Percentiles rank a stretch among this genome's conserved stretches.
These are phyloP conservation scores for Hipparchia sbordonii DNA, from an alignment of 2,888 invertebrate genomes.

Conservation along the genomic window DNA sequence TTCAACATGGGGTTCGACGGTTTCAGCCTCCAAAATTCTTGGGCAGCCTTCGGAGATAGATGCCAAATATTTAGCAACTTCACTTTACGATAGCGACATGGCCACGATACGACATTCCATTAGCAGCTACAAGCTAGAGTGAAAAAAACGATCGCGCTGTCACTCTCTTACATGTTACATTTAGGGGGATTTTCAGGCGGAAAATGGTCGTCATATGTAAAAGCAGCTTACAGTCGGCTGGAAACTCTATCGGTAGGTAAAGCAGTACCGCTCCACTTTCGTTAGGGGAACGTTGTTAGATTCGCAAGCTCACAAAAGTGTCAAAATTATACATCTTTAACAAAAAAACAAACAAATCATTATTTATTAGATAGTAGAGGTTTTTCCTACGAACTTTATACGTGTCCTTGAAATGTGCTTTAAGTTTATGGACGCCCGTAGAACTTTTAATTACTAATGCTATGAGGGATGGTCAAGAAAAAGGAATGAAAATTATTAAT, in stretches of 20 bases:
- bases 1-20: not conserved
- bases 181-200: slow-evolving; percentile 2
- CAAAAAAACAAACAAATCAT: slow-evolving; percentile 15
- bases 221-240: slow-evolving; percentile 1
- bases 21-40: not conserved
- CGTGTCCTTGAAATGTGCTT: not conserved
- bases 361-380: not conserved
- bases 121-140: not conserved
- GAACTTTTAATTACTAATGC: not conserved
- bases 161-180: slow-evolving; percentile 1
- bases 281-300: slow-evolving; percentile 20
- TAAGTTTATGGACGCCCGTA: not conserved
- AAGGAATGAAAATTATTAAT: slow-evolving; percentile 5
- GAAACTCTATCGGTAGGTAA: slow-evolving; percentile 20
- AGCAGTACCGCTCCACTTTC: slow-evolving; percentile 24
- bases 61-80: not conserved
- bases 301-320: slow-evolving; percentile 10
- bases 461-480: slow-evolving; percentile 8
- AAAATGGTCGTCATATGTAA: slow-evolving; percentile 10
- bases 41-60: not conserved
- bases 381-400: not conserved
- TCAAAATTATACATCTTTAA: slow-evolving; percentile 15
- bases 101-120: slow-evolving; percentile 4
- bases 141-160: not conserved
- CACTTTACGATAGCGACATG: not conserved